phyloP scores from a whole-genome alignment of 30 jellyfish, hydroid and myxozoan species.

The Hydractinia echinata region DNA sequence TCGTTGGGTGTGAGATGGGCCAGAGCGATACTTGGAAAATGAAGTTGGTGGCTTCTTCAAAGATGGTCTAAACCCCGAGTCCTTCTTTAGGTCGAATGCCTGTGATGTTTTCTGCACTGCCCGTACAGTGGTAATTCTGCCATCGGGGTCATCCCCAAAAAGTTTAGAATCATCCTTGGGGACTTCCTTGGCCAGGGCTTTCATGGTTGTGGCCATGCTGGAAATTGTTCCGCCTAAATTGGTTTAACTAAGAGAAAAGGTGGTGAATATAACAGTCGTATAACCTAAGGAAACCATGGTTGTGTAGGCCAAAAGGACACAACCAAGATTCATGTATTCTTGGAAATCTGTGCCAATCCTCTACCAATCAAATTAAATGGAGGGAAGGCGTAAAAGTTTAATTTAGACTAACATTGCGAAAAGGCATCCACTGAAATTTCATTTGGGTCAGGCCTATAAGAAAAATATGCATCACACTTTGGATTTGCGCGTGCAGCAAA shows the following conservation, averaged over 20 bases:
- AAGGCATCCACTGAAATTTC: slow-evolving; percentile 48
- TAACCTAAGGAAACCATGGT: slow-evolving; percentile 18
- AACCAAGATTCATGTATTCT: slow-evolving; percentile 36
- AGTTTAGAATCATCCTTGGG: background rate
- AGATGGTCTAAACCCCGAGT: background rate
- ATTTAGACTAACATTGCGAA: slow-evolving; percentile 37
- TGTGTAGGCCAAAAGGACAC: slow-evolving; percentile 51
- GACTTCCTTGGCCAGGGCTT: too few species aligned
- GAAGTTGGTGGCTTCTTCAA: too few species aligned
- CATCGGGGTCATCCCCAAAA: background rate
- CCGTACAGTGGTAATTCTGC: background rate
- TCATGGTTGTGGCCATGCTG: too few species aligned
- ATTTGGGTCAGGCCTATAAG: slow-evolving; percentile 42
- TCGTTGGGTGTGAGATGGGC: background rate
- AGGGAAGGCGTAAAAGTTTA: slow-evolving; percentile 43
- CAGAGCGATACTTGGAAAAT: too few species aligned
- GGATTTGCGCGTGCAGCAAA: too few species aligned
- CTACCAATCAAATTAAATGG: slow-evolving; percentile 23
- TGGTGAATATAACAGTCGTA: background rate
- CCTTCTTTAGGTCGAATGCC: background rate
- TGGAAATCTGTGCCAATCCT: slow-evolving; percentile 3
- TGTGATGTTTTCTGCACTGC: background rate
- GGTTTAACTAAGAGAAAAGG: too few species aligned
- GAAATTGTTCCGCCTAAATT: too few species aligned
- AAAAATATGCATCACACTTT: slow-evolving; percentile 21